Evolutionary conservation across 2,797 vertebrate genomes (phyloP).

Genomic region (Microctenopoma stevenorrisi): DNA sequence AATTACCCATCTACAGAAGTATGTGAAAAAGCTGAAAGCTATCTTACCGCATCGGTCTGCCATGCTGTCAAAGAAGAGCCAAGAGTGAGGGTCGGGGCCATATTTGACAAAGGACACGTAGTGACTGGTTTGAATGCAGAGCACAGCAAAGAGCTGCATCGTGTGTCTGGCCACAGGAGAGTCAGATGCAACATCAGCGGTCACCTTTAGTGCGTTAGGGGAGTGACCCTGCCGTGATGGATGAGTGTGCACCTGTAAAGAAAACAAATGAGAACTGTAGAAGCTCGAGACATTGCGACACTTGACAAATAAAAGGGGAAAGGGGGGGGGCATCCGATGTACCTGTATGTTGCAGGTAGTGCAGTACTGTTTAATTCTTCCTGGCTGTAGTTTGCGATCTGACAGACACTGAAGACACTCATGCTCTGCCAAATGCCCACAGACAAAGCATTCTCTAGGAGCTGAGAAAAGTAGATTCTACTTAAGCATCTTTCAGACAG

Average conservation of each 20-base stretch:
- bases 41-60: constrained; percentile 83
- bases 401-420: constrained; percentile 84
- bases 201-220: constrained; percentile 59
- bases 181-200: constrained; percentile 34
- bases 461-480: constrained; percentile 60
- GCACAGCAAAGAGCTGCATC: constrained; percentile 85
- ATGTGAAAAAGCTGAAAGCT: neutral
- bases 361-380: constrained; percentile 85
- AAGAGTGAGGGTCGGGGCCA: constrained; percentile 77
- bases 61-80: constrained; percentile 90
- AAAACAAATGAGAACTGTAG: neutral
- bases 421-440: constrained; percentile 76
- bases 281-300: neutral
- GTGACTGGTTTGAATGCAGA: constrained; percentile 89
- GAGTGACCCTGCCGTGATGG: constrained; percentile 70
- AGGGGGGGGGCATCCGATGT: neutral
- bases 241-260: constrained; percentile 79
- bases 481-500: neutral
- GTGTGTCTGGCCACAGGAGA: constrained; percentile 55
- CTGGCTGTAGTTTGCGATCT: constrained; percentile 82
- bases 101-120: constrained; percentile 89
- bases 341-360: constrained; percentile 83
- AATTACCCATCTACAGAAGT: neutral
- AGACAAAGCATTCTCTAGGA: constrained; percentile 82
- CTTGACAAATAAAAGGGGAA: neutral